These are phyloP conservation scores for Romanogobio albipinnatus DNA, from an alignment of 2,113 vertebrate genomes.

Conservation along the genomic window DNA sequence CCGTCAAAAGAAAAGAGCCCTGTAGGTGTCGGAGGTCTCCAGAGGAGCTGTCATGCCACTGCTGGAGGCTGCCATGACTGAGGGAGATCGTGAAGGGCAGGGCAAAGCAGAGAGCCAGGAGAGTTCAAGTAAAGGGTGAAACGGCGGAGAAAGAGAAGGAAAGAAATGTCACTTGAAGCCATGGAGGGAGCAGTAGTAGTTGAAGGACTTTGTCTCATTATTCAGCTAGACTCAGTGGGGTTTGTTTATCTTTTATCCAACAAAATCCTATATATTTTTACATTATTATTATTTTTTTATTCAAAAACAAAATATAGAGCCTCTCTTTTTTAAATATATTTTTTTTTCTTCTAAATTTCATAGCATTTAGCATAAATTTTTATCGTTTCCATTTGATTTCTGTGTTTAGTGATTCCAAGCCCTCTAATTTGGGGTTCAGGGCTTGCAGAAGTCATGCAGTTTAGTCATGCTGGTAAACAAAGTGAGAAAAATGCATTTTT, in stretches of 20 bases:
- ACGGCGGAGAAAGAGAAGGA: neutral
- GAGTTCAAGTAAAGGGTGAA: constrained; percentile 34
- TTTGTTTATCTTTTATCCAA: constrained; percentile 55
- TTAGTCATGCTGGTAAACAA: constrained; percentile 81
- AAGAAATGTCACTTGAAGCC: constrained; percentile 30
- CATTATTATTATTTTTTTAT: constrained; percentile 53
- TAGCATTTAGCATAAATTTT: constrained; percentile 66
- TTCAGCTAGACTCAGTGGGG: constrained; percentile 48
- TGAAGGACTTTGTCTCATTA: constrained; percentile 45
- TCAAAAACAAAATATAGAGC: constrained; percentile 66
- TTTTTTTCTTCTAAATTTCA: constrained; percentile 54
- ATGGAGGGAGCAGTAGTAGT: constrained; percentile 42
- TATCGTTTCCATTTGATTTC: constrained; percentile 58
- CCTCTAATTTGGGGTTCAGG: constrained; percentile 70
- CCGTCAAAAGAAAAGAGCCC: constrained; percentile 15
- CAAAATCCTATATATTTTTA: constrained; percentile 62
- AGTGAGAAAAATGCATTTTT: constrained; percentile 73
- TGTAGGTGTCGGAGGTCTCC: constrained; percentile 30
- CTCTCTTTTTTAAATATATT: constrained; percentile 64
- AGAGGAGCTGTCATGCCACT: neutral
- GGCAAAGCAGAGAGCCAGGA: constrained; percentile 39
- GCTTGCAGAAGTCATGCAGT: constrained; percentile 79
- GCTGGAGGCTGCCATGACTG: constrained; percentile 24
- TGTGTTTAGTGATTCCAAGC: constrained; percentile 66
- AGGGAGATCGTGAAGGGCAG: constrained; percentile 21